Conservation (phyloP, 2,888 invertebrate species). For the Dyspetes luteomarginatus region DNA sequence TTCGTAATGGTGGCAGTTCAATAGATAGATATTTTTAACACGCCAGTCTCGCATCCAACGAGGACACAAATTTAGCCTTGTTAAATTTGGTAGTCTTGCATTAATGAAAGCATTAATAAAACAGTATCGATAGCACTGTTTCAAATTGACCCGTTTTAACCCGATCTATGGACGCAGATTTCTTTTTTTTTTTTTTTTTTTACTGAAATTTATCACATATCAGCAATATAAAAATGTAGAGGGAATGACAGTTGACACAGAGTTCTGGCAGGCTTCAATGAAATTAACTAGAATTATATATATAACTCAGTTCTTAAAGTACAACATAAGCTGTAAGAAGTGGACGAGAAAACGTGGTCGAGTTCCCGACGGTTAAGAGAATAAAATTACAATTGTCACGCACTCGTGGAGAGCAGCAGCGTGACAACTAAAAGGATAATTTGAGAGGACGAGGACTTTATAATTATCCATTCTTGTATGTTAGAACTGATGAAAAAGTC, state of each 20-base stretch:
- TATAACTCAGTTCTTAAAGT: no score
- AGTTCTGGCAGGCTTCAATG: no score
- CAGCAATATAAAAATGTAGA: no score
- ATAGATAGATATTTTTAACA: constrained; percentile 15
- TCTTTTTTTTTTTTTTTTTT: no score
- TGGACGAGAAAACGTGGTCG: background rate
- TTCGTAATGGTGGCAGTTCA: constrained; percentile 17
- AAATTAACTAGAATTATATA: no score
- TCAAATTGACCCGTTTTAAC: constrained; percentile 46
- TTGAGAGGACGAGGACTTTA: background rate
- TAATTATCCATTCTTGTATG: background rate
- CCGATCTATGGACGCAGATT: background rate
- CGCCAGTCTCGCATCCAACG: background rate
- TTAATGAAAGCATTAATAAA: constrained; percentile 36
- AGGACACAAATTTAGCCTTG: constrained; percentile 52
- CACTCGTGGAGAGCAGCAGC: constrained; percentile 6
- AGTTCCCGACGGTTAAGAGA: background rate
- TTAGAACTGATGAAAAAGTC: background rate
- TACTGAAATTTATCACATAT: no score
- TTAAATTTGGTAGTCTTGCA: constrained; percentile 50
- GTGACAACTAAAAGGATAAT: constrained; percentile 35
- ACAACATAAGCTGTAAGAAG: no score
- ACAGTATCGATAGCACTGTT: background rate
- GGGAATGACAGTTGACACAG: no score
- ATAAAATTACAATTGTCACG: constrained; percentile 1